Conservation (phyloP, 2,888 invertebrate genomes). For the Pachydiplax longipennis region DNA sequence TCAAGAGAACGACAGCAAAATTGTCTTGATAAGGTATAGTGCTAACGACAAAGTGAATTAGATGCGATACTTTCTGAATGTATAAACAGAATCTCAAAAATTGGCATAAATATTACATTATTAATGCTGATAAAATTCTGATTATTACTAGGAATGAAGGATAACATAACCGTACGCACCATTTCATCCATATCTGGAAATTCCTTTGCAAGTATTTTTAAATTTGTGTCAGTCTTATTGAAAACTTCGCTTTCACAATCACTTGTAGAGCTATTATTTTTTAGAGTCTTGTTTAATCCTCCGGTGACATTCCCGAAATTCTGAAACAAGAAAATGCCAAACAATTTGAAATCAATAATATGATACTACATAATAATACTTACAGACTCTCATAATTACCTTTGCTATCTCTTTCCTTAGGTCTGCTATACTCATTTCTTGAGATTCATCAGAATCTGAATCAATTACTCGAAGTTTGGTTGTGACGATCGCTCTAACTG, state of each 20-base stretch:
- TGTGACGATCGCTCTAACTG: not conserved
- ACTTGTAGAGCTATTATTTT: not conserved
- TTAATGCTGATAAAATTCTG: too few species aligned
- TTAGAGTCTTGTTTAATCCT: not conserved
- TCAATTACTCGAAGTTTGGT: not conserved
- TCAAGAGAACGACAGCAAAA: too few species aligned
- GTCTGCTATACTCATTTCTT: not conserved
- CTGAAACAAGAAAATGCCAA: not conserved
- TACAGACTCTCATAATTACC: not conserved
- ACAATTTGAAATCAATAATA: not conserved
- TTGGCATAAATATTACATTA: too few species aligned
- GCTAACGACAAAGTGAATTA: too few species aligned
- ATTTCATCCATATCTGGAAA: constrained; percentile 10
- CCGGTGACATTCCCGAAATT: not conserved
- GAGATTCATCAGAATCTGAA: not conserved
- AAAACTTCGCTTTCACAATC: not conserved
- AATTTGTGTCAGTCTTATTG: not conserved
- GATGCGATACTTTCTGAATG: too few species aligned
- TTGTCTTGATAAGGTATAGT: too few species aligned
- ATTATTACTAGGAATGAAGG: too few species aligned
- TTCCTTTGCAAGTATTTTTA: not conserved
- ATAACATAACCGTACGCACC: not conserved
- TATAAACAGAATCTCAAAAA: too few species aligned
- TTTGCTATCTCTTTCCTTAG: not conserved
- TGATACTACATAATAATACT: not conserved